Evolutionary conservation across 2,797 vertebrate genomes (phyloP).

Genomic region (Potorous gilbertii): DNA sequence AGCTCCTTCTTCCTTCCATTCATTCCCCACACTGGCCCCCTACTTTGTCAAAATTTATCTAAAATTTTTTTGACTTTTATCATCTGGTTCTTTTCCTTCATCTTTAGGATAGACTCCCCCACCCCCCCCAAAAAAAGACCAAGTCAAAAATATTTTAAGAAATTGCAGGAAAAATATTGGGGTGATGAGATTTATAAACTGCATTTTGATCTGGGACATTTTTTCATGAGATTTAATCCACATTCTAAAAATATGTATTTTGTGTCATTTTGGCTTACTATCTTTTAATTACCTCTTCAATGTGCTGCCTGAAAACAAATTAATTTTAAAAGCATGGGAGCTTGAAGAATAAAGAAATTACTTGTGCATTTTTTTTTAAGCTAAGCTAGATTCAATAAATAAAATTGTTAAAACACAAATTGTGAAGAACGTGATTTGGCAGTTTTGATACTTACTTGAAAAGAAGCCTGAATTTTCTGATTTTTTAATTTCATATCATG

Average conservation of each 20-base stretch:
- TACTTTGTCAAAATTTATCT: not conserved
- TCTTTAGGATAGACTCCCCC: not conserved
- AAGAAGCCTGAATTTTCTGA: not conserved
- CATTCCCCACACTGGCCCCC: not conserved
- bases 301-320: constrained; percentile 53
- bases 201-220: constrained; percentile 50
- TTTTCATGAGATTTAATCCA: constrained; percentile 44
- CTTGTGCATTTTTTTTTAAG: not conserved
- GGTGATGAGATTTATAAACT: constrained; percentile 48
- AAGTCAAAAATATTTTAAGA: not conserved
- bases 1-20: not conserved
- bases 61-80: not conserved
- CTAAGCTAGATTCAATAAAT: not conserved
- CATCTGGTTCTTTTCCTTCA: not conserved
- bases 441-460: not conserved
- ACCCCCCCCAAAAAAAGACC: not conserved
- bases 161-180: not conserved
- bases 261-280: constrained; percentile 45
- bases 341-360: constrained; percentile 42
- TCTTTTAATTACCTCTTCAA: constrained; percentile 45
- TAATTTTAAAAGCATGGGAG: constrained; percentile 48
- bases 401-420: not conserved
- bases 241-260: constrained; percentile 6
- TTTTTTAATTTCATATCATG: not conserved
- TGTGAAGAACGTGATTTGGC: not conserved